phyloP scores from a whole-genome alignment of 1,140 invertebrate genomes.

The Drosophila dunni region DNA sequence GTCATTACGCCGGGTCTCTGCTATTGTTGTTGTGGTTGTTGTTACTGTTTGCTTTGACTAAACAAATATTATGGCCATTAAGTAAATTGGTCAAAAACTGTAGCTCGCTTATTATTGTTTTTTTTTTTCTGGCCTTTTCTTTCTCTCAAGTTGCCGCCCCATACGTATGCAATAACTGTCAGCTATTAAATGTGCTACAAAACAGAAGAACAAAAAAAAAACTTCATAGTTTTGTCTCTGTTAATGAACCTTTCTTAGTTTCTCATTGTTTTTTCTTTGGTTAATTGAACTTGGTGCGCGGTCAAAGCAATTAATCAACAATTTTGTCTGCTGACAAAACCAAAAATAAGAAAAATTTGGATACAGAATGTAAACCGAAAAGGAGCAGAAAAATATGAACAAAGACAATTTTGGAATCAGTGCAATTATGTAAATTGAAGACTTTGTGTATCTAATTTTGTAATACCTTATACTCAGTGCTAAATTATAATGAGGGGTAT shows the following conservation, averaged over 20 bases:
- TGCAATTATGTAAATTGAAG: slow-evolving; percentile 78
- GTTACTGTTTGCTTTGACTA: slow-evolving; percentile 76
- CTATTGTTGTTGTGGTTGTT: slow-evolving; percentile 52
- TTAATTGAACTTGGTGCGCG: slow-evolving; percentile 63
- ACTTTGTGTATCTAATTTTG: slow-evolving; percentile 40
- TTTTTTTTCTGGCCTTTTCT: slow-evolving; percentile 17
- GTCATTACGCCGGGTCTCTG: slow-evolving; percentile 59
- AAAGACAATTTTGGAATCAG: slow-evolving; percentile 53
- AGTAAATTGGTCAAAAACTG: slow-evolving; percentile 75
- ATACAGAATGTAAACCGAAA: not conserved
- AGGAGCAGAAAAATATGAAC: slow-evolving; percentile 35
- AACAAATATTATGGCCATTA: slow-evolving; percentile 83
- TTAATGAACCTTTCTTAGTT: slow-evolving; percentile 45
- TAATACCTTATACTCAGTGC: not conserved
- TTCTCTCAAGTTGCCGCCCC: slow-evolving; percentile 22
- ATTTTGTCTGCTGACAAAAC: slow-evolving; percentile 60
- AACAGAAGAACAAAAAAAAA: slow-evolving; percentile 16
- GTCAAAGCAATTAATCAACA: slow-evolving; percentile 75
- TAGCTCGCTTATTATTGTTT: slow-evolving; percentile 42
- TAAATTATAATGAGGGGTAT: not conserved
- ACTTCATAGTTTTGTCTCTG: slow-evolving; percentile 49
- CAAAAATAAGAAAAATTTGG: slow-evolving; percentile 36
- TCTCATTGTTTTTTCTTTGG: slow-evolving; percentile 7
- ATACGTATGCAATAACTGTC: slow-evolving; percentile 49
- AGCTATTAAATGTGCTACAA: slow-evolving; percentile 46